Percentiles rank a stretch among this genome's conserved stretches.
Evolutionary conservation across 92 coral and sea anemone species (phyloP).

Genomic region (Porites rus): DNA sequence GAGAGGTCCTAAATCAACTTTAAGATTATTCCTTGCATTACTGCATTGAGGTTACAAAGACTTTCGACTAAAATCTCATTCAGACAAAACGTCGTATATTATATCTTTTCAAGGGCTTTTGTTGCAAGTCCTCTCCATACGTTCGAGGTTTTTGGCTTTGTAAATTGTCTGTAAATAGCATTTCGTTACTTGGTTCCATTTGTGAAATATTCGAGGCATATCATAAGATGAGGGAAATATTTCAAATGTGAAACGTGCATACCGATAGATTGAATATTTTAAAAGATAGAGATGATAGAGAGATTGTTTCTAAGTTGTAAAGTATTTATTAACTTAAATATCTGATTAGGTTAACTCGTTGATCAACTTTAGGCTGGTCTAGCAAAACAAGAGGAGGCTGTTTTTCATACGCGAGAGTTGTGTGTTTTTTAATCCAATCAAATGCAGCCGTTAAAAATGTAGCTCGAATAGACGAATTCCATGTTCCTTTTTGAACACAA

Average conservation of each 20-base stretch:
- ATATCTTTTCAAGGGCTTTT: background rate
- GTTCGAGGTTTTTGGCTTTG: background rate
- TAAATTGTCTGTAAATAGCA: constrained; percentile 28
- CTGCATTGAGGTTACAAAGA: too few species aligned
- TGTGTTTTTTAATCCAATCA: too few species aligned
- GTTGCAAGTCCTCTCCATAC: background rate
- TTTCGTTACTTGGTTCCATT: background rate
- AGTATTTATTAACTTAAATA: background rate
- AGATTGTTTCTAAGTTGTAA: background rate
- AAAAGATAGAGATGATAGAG: background rate
- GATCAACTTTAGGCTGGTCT: background rate
- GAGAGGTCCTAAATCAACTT: background rate
- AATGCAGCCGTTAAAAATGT: too few species aligned
- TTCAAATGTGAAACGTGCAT: background rate
- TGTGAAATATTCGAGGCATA: background rate
- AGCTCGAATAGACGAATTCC: too few species aligned
- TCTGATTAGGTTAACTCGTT: background rate
- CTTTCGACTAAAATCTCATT: background rate
- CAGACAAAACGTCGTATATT: background rate
- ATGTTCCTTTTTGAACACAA: too few species aligned
- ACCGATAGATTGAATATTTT: background rate
- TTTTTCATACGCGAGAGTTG: too few species aligned
- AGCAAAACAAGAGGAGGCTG: too few species aligned
- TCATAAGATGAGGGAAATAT: background rate
- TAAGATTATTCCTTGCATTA: too few species aligned